Evolutionary conservation across 2,113 vertebrate genomes (phyloP).

Genomic region (Rhagologus leucostigma): DNA sequence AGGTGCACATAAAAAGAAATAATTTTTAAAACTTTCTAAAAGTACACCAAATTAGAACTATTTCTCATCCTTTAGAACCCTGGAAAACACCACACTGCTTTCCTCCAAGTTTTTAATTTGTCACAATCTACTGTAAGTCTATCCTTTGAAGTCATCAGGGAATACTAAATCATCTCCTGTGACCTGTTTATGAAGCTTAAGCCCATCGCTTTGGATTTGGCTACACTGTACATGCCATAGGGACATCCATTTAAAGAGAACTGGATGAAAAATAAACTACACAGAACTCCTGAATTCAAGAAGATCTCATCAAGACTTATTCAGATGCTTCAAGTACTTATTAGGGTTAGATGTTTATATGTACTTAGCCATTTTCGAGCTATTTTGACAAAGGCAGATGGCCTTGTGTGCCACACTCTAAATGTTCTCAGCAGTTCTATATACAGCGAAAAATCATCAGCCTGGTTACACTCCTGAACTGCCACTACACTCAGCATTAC

Average conservation of each 20-base stretch:
- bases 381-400: not conserved
- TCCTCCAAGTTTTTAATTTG: not conserved
- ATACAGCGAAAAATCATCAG: not conserved
- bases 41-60: not conserved
- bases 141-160: not conserved
- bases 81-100: not conserved
- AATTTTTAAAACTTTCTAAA: not conserved
- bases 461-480: not conserved
- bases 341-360: not conserved
- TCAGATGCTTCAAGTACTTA: not conserved
- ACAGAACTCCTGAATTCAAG: not conserved
- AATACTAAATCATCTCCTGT: not conserved
- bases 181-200: not conserved
- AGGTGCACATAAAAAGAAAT: not conserved
- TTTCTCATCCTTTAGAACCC: not conserved
- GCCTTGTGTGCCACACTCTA: not conserved
- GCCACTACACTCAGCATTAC: not conserved
- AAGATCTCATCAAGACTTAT: not conserved
- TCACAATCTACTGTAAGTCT: not conserved
- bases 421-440: not conserved
- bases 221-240: rapidly evolving
- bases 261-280: not conserved
- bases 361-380: not conserved
- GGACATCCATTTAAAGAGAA: not conserved
- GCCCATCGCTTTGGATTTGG: not conserved